phyloP scores from a whole-genome alignment of 1,140 invertebrate species.

The Drosophila sproati region DNA sequence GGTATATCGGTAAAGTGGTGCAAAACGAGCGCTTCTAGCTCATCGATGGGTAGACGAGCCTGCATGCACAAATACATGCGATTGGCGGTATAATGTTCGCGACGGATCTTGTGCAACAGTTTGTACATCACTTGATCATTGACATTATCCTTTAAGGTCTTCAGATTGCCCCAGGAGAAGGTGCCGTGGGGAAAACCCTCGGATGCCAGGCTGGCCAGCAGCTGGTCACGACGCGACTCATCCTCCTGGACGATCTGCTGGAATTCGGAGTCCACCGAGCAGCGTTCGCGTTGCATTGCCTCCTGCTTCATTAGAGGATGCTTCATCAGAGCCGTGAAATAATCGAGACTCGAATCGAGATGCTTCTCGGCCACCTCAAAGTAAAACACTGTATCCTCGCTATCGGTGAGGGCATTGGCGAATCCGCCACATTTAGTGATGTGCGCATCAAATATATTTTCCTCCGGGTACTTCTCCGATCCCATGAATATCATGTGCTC shows the following conservation, averaged over 20 bases:
- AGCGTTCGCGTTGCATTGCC: slow-evolving; percentile 95
- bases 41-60: slow-evolving; percentile 91
- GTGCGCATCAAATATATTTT: slow-evolving; percentile 94
- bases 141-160: slow-evolving; percentile 90
- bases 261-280: slow-evolving; percentile 93
- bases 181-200: slow-evolving; percentile 90
- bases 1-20: slow-evolving; percentile 88
- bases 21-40: slow-evolving; percentile 88
- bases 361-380: slow-evolving; percentile 94
- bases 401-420: slow-evolving; percentile 93
- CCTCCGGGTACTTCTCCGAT: slow-evolving; percentile 92
- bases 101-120: slow-evolving; percentile 91
- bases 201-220: slow-evolving; percentile 89
- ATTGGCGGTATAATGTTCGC: slow-evolving; percentile 94
- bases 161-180: slow-evolving; percentile 94
- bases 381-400: slow-evolving; percentile 94
- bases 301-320: slow-evolving; percentile 93
- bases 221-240: slow-evolving; percentile 87
- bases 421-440: slow-evolving; percentile 92
- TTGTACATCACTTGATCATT: slow-evolving; percentile 88
- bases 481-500: slow-evolving; percentile 99
- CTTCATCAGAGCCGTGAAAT: slow-evolving; percentile 96
- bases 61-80: slow-evolving; percentile 94
- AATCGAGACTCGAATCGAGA: slow-evolving; percentile 90
- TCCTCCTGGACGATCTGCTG: slow-evolving; percentile 77